phyloP scores from a whole-genome alignment of 1,140 invertebrate genomes.

The Laupala kohalensis region DNA sequence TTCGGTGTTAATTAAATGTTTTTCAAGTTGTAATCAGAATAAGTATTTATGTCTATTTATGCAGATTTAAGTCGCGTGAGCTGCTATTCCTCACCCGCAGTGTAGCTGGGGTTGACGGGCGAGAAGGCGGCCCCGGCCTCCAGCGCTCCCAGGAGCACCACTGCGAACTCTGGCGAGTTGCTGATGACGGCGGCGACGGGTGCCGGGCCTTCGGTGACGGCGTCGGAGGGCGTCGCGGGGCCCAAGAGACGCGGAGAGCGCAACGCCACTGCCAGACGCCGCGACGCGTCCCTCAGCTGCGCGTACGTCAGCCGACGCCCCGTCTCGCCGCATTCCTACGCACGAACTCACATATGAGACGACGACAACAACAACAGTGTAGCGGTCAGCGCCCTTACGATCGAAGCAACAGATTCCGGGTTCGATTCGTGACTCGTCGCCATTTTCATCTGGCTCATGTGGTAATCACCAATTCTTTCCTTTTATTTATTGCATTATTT shows the following conservation, averaged over 20 bases:
- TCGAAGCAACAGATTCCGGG: too few species aligned
- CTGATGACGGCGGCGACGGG: slow-evolving; percentile 27
- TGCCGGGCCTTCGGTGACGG: slow-evolving; percentile 25
- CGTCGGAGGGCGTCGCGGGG: slow-evolving; percentile 23
- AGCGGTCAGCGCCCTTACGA: too few species aligned
- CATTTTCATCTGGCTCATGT: too few species aligned
- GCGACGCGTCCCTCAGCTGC: slow-evolving; percentile 18
- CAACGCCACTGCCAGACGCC: slow-evolving; percentile 26
- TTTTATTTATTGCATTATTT: too few species aligned
- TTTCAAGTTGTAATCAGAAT: too few species aligned
- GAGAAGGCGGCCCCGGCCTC: slow-evolving; percentile 29
- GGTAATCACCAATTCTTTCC: too few species aligned
- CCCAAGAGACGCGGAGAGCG: slow-evolving; percentile 17
- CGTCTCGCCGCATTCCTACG: slow-evolving; percentile 25
- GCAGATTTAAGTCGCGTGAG: too few species aligned
- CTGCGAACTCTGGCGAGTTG: slow-evolving; percentile 32
- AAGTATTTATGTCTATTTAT: too few species aligned
- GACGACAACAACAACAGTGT: too few species aligned
- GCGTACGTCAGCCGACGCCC: slow-evolving; percentile 27
- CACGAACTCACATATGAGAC: background rate
- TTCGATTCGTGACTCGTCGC: too few species aligned
- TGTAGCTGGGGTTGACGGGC: slow-evolving; percentile 32
- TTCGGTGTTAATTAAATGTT: too few species aligned
- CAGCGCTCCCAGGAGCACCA: slow-evolving; percentile 28
- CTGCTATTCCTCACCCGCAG: slow-evolving; percentile 29